A percentile compares a stretch with the other conserved stretches of the same genome.
Conservation (phyloP, 2,113 vertebrate genomes). For the Gobiocypris rarus region DNA sequence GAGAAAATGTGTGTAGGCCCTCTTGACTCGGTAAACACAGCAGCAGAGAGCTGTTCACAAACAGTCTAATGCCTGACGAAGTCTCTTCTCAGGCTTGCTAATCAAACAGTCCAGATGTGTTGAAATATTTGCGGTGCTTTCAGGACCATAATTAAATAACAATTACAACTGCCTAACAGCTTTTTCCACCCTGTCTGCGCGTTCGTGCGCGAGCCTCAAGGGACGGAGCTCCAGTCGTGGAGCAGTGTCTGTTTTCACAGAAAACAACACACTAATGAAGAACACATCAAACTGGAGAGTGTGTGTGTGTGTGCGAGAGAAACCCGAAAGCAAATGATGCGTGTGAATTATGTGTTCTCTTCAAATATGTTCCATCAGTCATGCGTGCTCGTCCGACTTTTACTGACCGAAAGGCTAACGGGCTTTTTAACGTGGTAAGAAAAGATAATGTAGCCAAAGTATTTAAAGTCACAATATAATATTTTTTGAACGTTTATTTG, state of each 20-base stretch:
- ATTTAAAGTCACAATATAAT: neutral
- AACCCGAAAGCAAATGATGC: neutral
- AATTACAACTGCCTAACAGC: slow-evolving; percentile 65
- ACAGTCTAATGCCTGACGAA: slow-evolving; percentile 52
- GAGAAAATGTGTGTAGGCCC: neutral
- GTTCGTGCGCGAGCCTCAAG: slow-evolving; percentile 36
- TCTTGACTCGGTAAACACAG: slow-evolving; percentile 36
- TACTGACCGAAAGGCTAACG: neutral
- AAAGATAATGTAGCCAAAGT: too few relatives aligned
- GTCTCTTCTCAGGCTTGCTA: slow-evolving; percentile 51
- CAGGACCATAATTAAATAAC: slow-evolving; percentile 64
- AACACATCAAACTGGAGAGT: slow-evolving; percentile 54
- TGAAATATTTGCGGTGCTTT: slow-evolving; percentile 65
- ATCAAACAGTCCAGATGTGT: slow-evolving; percentile 60
- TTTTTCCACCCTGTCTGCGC: slow-evolving; percentile 59
- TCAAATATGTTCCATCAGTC: slow-evolving; percentile 42
- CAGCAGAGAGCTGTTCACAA: slow-evolving; percentile 41
- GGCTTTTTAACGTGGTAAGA: neutral
- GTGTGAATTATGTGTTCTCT: neutral
- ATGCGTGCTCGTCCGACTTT: neutral
- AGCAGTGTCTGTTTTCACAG: slow-evolving; percentile 55
- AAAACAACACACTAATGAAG: slow-evolving; percentile 63
- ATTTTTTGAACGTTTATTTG: neutral
- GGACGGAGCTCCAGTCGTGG: slow-evolving; percentile 6
- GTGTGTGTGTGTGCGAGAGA: neutral